Base-by-base conservation (phyloP, 2,113 vertebrate species). In the Pongo pygmaeus region DNA sequence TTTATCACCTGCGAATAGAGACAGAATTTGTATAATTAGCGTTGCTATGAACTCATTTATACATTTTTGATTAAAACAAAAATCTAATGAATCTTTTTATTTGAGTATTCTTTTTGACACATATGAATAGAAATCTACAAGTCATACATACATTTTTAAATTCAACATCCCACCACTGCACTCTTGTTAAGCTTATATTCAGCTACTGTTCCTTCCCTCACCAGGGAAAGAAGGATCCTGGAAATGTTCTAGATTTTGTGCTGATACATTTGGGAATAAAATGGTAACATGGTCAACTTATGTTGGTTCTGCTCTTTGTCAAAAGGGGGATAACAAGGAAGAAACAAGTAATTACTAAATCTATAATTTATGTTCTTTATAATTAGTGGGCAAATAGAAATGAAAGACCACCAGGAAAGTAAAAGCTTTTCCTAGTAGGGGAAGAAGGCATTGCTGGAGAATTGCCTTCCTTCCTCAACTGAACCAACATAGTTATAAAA, bases 1-100 rank as follows among this genome's bases (percentile, higher is more conserved):
- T 99, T 99, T 79, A 99, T 99, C 94, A 99, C 99, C 99, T 99
- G 96, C 17, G 97, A 90, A 93, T 0, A 16, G 25, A 32, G 32
- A 67, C 3, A 86, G 93, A 97, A 74, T 55, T 3, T 30, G 22
- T 3, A 25, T 27, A 25, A 74, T 55, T 0, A 12, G 8, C 52
- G 7, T 25, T 87, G 8, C 57, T 84, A 0, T 43, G 16, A 77
- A 61, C 11, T 11, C 38, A 38, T 1, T 50, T 32, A 81, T 74
- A 84, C 46, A 70, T 22, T 27, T 32, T 38, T 80, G 25, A 17
- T 40, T 69, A 80, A 95, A 78, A 40, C 18, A 77, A 69, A 92
- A 74, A 40, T 4, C 5, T 2, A 20, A 46, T 55, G 25, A 35
- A 32, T 17, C 30, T 40, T 64, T 57, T 69, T 8, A 74, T 70